Evolutionary conservation across 2,888 invertebrate genomes (phyloP), one percentile per base, ranked within the genome.

Genomic region (Leistus spinibarbis): DNA sequence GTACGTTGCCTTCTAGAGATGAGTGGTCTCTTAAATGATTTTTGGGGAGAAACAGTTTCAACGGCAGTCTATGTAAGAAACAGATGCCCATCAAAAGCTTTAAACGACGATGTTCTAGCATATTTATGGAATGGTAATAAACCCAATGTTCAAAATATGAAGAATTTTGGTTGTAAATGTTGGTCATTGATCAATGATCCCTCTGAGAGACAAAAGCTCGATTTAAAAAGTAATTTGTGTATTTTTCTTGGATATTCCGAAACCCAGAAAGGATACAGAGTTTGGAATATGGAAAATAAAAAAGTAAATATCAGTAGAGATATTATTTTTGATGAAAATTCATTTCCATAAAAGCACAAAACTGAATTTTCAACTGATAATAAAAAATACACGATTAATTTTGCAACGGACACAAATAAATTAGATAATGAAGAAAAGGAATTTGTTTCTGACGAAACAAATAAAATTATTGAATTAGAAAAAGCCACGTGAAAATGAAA

Each of bases 271-370:
- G n/a, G n/a, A n/a, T n/a, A n/a, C n/a, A n/a, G n/a, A n/a, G 27
- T 27, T 27, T 27, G 27, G 27, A 68, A 54, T 68, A 54, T 54
- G 53, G 53, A 53, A 66, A 66, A 66, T 19, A 19, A 40, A 66
- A 40, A 53, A 64, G 17, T 3, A n/a, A 27, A 64, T 3, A 27
- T 24, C 23, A 64, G 64, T 24, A 23, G 64, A 64, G 64, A 64
- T 64, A 23, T 64, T 64, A 23, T n/a, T 10, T 64, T 64, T 22
- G 22, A 23, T 22, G 23, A 22, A 4, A 19, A 9, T 1, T 63
- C 1, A 24, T 63, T 22, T 63, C 23, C 63, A 63, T 63, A 7
- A 3, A 63, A 63, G 16, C 63, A 22, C 24, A 63, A 63, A 24
- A 22, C 19, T 60, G 17, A 27, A 27, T 27, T 7, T 27, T 27